Evolutionary conservation across 2,888 invertebrate species (phyloP).

Genomic region (Agrochola lychnidis): DNA sequence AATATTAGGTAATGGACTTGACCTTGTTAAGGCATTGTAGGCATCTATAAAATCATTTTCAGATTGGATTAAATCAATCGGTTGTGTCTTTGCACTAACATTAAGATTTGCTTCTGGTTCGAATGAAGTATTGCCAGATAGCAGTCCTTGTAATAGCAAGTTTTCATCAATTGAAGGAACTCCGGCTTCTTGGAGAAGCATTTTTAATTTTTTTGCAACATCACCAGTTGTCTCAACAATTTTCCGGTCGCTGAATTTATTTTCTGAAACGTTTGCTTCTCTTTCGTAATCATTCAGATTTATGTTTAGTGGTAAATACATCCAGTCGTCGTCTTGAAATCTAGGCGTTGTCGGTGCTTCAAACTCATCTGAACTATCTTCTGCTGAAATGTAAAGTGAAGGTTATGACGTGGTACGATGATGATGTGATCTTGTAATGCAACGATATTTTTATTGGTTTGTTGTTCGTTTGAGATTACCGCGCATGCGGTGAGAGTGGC

Average conservation of each 20-base stretch:
- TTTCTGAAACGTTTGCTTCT: conserved; percentile 48
- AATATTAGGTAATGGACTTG: conserved; percentile 84
- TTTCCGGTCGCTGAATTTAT: conserved; percentile 32
- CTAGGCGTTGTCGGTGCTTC: conserved; percentile 79
- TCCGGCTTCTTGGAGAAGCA: conserved; percentile 80
- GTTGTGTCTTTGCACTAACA: conserved; percentile 65
- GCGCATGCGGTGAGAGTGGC: conserved; percentile 81
- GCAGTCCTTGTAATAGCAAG: conserved; percentile 78
- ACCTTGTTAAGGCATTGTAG: conserved; percentile 85
- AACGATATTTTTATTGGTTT: conserved; percentile 77
- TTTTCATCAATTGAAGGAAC: conserved; percentile 80
- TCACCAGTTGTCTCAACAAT: conserved; percentile 70
- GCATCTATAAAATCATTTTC: conserved; percentile 89
- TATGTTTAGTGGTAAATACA: conserved; percentile 83
- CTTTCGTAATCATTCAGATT: conserved; percentile 63
- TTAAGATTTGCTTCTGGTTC: conserved; percentile 47
- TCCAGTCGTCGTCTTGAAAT: conserved; percentile 86
- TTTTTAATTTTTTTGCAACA: conserved; percentile 80
- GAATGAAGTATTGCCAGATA: conserved; percentile 69
- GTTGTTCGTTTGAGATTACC: conserved; percentile 82
- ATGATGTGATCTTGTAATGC: conserved; percentile 72
- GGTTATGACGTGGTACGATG: conserved; percentile 84
- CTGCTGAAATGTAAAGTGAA: conserved; percentile 89
- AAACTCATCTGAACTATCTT: conserved; percentile 89
- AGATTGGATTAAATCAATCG: conserved; percentile 82